Base-by-base conservation (phyloP, 2,113 vertebrate species). In the Dipodomys stephensi region DNA sequence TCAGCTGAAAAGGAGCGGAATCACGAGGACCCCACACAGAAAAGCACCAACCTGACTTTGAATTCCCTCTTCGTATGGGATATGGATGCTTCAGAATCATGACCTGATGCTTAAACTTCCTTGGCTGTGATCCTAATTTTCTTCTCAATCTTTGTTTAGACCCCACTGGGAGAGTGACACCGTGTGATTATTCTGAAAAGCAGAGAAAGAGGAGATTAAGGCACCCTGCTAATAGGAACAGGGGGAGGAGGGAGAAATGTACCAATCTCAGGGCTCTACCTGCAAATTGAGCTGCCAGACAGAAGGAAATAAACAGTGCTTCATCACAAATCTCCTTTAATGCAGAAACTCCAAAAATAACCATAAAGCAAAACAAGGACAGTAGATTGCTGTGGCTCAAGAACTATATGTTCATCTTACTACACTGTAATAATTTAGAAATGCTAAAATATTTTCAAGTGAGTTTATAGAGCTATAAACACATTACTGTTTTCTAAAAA, bases 91-190 rank as follows among this genome's bases (percentile, higher is more conserved):
- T 97, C 95, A 91, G 88, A 73, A 94, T 91, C 97, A 92, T 97
- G 94, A 90, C 73, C 91, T 92, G 93, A 89, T 96, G 86, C 62
- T 94, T 82, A 95, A 90, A 67, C 68, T 77, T 96, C 68, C 78
- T 96, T 97, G 89, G 64, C 96, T 96, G 93, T 82, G 94, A 98
- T 92, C 81, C 95, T 97, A 97, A 98, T 98, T 97, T 96, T 96
- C 97, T 96, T 73, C 87, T 97, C 96, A 95, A 46, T 98, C 96
- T 97, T 96, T 95, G 87, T 86, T 84, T 96, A 96, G 91, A 53
- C 96, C 95, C 94, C 95, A 97, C 96, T 96, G 95, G 95, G 95
- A 96, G 92, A 97, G 77, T 96, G 92, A 96, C 94, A 97, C 77
- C 83, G 82, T 96, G 80, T 97, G 96, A 98, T 98, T 97, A 96